Conservation (phyloP, 2,113 vertebrate genomes). For the Setophaga kirtlandii region DNA sequence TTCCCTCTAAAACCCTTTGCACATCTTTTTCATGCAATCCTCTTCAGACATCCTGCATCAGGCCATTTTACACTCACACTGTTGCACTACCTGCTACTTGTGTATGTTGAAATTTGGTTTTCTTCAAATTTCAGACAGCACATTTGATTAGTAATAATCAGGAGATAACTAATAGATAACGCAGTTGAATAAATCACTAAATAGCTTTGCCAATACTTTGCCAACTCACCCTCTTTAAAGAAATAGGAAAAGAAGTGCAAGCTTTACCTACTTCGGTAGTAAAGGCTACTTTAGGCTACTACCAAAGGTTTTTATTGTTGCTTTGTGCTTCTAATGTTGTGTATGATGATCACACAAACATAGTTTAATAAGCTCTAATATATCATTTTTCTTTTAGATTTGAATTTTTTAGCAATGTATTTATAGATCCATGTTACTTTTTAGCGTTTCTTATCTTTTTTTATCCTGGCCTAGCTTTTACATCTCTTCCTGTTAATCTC, state of each 20-base stretch:
- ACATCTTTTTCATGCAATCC: neutral
- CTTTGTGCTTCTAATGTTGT: neutral
- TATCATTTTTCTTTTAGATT: neutral
- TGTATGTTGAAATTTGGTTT: neutral
- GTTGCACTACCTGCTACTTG: neutral
- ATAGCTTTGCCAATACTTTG: neutral
- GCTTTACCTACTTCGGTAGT: neutral
- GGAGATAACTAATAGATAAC: neutral
- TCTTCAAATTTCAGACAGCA: neutral
- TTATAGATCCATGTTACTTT: neutral
- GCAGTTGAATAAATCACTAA: neutral
- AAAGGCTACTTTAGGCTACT: too few species aligned
- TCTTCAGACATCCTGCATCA: neutral
- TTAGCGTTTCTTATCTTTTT: neutral
- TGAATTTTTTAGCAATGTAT: neutral
- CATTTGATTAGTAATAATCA: neutral
- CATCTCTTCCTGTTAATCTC: neutral
- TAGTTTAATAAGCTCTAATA: neutral
- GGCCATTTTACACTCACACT: neutral
- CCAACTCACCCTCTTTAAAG: neutral
- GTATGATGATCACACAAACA: neutral
- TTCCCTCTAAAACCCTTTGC: neutral
- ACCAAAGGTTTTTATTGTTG: neutral
- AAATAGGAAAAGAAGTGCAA: neutral
- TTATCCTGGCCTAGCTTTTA: neutral